phyloP scores from a whole-genome alignment of 2,113 vertebrate species.

The Herpetotheres cachinnans region DNA sequence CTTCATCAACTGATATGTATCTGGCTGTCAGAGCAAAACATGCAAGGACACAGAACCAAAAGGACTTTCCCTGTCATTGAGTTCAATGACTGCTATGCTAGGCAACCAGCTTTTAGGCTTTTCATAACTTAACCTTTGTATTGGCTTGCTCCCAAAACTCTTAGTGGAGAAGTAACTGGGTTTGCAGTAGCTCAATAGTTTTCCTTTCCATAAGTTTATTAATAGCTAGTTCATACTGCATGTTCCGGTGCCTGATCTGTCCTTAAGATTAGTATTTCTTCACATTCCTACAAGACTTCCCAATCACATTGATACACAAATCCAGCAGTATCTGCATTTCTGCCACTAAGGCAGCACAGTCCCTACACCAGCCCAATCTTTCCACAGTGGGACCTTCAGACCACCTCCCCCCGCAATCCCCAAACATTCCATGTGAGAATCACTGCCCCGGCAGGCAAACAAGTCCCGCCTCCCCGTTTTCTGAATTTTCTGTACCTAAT shows the following conservation, averaged over 20 bases:
- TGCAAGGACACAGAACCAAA: not conserved
- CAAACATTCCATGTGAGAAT: not conserved
- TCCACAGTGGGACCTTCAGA: rapidly evolving
- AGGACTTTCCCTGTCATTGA: not conserved
- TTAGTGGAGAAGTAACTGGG: not conserved
- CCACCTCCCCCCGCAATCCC: too few species aligned
- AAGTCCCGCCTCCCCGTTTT: rapidly evolving
- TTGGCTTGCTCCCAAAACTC: not conserved
- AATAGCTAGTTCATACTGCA: not conserved
- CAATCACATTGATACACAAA: rapidly evolving
- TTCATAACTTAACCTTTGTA: not conserved
- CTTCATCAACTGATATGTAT: not conserved
- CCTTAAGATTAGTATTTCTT: not conserved
- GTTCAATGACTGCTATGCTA: not conserved
- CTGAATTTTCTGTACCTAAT: not conserved
- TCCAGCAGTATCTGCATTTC: not conserved
- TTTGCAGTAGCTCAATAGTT: not conserved
- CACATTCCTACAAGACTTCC: not conserved
- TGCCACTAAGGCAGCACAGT: not conserved
- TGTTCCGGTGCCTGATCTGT: not conserved
- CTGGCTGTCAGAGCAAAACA: not conserved
- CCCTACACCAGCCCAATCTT: not conserved
- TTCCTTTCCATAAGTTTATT: not conserved
- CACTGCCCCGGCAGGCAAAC: not conserved
- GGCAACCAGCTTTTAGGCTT: not conserved